These are phyloP conservation scores for Coptodon bakossiorum DNA, from an alignment of 2,113 vertebrate genomes.

Conservation along the genomic window DNA sequence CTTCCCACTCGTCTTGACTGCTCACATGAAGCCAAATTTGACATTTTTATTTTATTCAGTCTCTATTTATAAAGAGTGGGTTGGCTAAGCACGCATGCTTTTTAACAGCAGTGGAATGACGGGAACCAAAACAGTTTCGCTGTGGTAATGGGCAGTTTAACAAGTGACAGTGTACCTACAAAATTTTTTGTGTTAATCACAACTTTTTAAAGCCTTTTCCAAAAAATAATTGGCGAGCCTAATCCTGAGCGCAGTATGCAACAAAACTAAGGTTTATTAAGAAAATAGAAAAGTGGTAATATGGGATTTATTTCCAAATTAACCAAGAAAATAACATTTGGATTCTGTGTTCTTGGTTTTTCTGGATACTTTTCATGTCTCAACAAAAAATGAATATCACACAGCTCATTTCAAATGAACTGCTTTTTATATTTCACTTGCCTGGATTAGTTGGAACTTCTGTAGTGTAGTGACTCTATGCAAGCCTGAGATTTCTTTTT, in stretches of 20 bases:
- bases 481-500: not conserved
- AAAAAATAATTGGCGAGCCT: not conserved
- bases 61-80: not conserved
- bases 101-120: not conserved
- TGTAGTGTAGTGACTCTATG: not conserved
- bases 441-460: not conserved
- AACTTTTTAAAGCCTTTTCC: not conserved
- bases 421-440: not conserved
- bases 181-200: not conserved
- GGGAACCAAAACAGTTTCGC: not conserved
- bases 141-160: not conserved
- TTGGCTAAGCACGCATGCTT: not conserved
- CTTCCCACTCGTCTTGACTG: not conserved
- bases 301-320: not conserved
- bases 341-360: not conserved
- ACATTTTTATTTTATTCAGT: not conserved
- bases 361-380: not conserved
- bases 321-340: not conserved
- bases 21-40: not conserved
- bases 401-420: not conserved
- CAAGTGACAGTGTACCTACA: not conserved
- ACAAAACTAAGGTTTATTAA: not conserved
- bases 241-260: not conserved
- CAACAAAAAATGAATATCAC: not conserved
- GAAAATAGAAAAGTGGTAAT: not conserved